Evolutionary conservation across 2,113 vertebrate genomes (phyloP).

Genomic region (Ondatra zibethicus): DNA sequence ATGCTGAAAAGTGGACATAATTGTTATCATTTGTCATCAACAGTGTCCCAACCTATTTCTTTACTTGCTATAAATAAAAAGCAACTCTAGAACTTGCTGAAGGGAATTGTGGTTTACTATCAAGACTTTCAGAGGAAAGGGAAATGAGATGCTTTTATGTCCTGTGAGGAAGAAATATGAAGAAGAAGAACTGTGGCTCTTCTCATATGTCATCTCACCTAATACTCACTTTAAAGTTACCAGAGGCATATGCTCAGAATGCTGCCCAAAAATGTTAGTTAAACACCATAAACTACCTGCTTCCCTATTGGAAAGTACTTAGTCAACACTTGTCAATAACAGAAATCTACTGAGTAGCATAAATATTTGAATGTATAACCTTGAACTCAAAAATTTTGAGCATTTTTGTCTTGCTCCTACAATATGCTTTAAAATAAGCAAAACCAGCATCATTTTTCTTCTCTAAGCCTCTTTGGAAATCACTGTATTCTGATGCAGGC

Average conservation of each 20-base stretch:
- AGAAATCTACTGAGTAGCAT: neutral
- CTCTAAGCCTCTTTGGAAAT: neutral
- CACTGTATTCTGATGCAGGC: neutral
- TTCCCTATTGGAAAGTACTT: neutral
- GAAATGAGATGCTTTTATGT: slow-evolving; percentile 52
- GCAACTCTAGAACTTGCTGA: slow-evolving; percentile 10
- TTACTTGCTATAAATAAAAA: slow-evolving; percentile 63
- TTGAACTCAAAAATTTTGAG: neutral
- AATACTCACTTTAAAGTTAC: neutral
- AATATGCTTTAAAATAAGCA: neutral
- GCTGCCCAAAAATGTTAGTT: neutral
- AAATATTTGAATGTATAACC: neutral
- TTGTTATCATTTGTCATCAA: slow-evolving; percentile 63
- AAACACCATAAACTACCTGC: neutral
- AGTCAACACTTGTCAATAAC: neutral
- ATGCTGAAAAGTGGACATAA: slow-evolving; percentile 52
- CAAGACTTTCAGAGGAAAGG: slow-evolving; percentile 33
- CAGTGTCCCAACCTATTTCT: slow-evolving; percentile 46
- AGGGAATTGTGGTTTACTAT: slow-evolving; percentile 27
- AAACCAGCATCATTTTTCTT: neutral
- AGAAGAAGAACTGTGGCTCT: neutral
- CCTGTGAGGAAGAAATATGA: slow-evolving; percentile 33
- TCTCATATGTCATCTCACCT: neutral
- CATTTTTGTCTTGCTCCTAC: neutral
- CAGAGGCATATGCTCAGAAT: neutral